A percentile compares a stretch with the other conserved stretches of the same genome.
These are phyloP conservation scores for Philotrypesis tridentata DNA, from an alignment of 1,140 invertebrate genomes.

Conservation along the genomic window DNA sequence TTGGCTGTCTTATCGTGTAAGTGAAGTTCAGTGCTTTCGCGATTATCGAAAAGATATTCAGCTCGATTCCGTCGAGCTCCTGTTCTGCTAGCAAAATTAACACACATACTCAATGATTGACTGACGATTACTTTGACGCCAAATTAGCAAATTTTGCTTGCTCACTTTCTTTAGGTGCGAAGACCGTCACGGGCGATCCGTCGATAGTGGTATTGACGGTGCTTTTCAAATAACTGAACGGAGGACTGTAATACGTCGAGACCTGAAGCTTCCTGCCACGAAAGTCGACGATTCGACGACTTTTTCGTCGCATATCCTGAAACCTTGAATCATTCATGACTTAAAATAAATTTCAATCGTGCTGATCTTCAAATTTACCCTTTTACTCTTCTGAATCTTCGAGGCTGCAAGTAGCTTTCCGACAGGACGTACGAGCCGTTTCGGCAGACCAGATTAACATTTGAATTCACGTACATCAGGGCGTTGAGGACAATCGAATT, in stretches of 20 bases:
- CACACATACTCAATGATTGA: too few species aligned
- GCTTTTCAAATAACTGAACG: constrained; percentile 59
- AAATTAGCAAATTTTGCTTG: too few species aligned
- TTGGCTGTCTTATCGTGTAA: constrained; percentile 58
- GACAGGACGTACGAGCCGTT: constrained; percentile 62
- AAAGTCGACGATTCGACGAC: constrained; percentile 51
- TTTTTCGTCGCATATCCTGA: constrained; percentile 19
- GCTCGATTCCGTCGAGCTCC: constrained; percentile 62
- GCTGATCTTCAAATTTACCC: constrained; percentile 49
- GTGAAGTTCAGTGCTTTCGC: constrained; percentile 63
- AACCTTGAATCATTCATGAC: not conserved
- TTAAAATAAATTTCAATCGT: not conserved
- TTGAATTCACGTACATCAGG: constrained; percentile 57
- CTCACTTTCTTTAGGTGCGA: constrained; percentile 54
- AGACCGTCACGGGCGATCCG: constrained; percentile 55
- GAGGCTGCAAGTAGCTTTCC: constrained; percentile 57
- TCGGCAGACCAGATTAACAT: constrained; percentile 58
- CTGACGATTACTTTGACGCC: too few species aligned
- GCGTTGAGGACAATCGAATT: constrained; percentile 58
- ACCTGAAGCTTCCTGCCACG: constrained; percentile 57
- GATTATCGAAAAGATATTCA: constrained; percentile 57
- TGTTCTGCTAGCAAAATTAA: constrained; percentile 46
- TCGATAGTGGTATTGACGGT: constrained; percentile 57
- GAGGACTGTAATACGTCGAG: constrained; percentile 58
- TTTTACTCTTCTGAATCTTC: constrained; percentile 55